Evolutionary conservation across 2,113 vertebrate genomes (phyloP).

Genomic region (Tragelaphus imberbis): DNA sequence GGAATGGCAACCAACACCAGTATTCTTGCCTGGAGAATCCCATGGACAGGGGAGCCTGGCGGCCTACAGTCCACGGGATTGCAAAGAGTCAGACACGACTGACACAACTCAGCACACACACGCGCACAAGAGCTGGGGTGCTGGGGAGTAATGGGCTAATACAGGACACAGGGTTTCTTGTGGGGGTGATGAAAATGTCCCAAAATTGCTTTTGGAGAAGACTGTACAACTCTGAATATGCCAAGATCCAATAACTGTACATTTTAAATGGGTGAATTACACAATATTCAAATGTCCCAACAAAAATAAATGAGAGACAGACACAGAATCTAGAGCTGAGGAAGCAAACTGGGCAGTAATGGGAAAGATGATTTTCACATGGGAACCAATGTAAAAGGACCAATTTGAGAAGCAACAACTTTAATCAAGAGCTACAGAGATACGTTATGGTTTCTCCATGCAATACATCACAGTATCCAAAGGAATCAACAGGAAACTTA

Average conservation of each 20-base stretch:
- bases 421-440: not conserved
- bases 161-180: not conserved
- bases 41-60: not conserved
- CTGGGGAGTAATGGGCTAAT: not conserved
- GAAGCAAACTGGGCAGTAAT: not conserved
- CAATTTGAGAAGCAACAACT: not conserved
- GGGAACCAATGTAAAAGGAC: not conserved
- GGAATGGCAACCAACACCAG: not conserved
- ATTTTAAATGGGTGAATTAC: not conserved
- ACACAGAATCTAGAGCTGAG: not conserved
- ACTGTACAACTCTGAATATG: not conserved
- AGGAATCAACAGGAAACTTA: not conserved
- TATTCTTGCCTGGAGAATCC: not conserved
- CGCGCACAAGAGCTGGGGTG: accelerated
- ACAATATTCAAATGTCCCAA: not conserved
- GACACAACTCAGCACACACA: not conserved
- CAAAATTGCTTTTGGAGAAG: not conserved
- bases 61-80: accelerated
- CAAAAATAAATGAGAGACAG: not conserved
- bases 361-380: not conserved
- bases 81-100: not conserved
- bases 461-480: not conserved
- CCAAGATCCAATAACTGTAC: not conserved
- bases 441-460: not conserved
- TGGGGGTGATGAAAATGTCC: not conserved